phyloP scores from a whole-genome alignment of 2,888 invertebrate species.

The Dryococelus australis region DNA sequence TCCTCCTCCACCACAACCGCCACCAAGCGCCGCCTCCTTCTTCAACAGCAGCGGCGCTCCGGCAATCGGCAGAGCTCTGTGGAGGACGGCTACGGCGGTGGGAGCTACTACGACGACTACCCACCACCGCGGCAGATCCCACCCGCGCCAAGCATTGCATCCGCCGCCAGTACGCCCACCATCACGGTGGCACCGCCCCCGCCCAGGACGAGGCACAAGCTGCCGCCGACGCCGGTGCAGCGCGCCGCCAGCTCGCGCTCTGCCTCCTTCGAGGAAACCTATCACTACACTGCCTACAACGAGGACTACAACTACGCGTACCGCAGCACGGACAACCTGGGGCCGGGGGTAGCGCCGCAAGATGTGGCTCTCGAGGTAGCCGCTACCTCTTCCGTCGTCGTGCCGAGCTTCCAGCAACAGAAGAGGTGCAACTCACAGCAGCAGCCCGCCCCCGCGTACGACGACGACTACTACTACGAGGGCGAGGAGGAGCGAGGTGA shows the following conservation, averaged over 20 bases:
- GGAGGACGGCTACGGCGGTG: conserved; percentile 50
- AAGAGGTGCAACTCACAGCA: conserved; percentile 19
- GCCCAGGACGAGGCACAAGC: conserved; percentile 52
- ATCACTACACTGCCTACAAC: conserved; percentile 60
- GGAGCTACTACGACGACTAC: conserved; percentile 49
- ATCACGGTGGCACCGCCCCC: conserved; percentile 33
- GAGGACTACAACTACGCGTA: conserved; percentile 77
- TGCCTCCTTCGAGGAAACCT: conserved; percentile 13
- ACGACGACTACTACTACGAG: conserved; percentile 33
- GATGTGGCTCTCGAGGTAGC: conserved; percentile 43
- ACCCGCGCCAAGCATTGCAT: conserved; percentile 48
- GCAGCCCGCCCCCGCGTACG: neutral
- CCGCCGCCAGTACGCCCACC: conserved; percentile 58
- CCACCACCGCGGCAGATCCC: conserved; percentile 42
- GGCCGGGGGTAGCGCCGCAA: conserved; percentile 54
- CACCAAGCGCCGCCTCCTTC: conserved; percentile 54
- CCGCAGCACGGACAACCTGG: conserved; percentile 71
- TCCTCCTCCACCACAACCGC: conserved; percentile 50
- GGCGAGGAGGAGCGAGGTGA: conserved; percentile 43
- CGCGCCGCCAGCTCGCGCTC: conserved; percentile 39
- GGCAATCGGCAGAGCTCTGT: conserved; percentile 57
- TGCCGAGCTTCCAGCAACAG: conserved; percentile 25
- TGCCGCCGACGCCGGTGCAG: conserved; percentile 65
- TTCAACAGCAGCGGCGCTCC: conserved; percentile 54
- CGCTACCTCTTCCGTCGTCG: neutral